These are phyloP conservation scores for Serranus cabrilla DNA, from an alignment of 2,797 vertebrate species.

Conservation along the genomic window DNA sequence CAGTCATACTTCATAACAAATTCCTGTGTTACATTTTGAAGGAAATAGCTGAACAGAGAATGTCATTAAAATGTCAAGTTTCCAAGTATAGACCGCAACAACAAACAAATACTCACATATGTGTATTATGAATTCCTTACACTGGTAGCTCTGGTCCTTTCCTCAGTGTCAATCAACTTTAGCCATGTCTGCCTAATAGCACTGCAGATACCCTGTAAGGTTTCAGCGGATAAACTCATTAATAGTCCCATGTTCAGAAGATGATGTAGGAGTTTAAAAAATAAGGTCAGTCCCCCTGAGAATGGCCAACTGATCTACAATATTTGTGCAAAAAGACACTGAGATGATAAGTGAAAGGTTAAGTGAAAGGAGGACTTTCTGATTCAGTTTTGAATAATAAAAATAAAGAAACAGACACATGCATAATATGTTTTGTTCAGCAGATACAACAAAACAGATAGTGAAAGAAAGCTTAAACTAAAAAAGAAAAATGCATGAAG, in stretches of 20 bases:
- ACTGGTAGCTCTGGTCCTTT: background rate
- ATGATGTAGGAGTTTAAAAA: conserved; percentile 33
- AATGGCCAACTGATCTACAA: conserved; percentile 18
- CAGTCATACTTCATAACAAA: too few species aligned
- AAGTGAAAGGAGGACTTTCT: background rate
- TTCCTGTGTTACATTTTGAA: too few species aligned
- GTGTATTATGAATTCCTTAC: conserved; percentile 18
- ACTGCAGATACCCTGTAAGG: conserved; percentile 50
- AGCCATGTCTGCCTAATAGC: conserved; percentile 44
- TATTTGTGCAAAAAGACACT: conserved; percentile 25
- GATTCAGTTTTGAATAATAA: conserved; percentile 3
- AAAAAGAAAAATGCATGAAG: background rate
- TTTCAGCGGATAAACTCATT: conserved; percentile 57
- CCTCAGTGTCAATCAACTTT: conserved; percentile 12
- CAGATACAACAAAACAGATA: background rate
- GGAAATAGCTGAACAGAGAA: background rate
- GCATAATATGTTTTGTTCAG: background rate
- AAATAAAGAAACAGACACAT: background rate
- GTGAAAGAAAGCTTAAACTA: background rate
- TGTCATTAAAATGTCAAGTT: background rate
- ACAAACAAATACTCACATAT: background rate
- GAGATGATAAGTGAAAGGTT: conserved; percentile 1
- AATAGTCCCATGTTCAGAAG: conserved; percentile 46
- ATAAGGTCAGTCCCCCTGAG: conserved; percentile 22
- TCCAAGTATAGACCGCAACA: background rate